A percentile compares a stretch with the other conserved stretches of the same genome.
Evolutionary conservation across 2,888 invertebrate genomes (phyloP).

Genomic region (Zeuzera pyrina): DNA sequence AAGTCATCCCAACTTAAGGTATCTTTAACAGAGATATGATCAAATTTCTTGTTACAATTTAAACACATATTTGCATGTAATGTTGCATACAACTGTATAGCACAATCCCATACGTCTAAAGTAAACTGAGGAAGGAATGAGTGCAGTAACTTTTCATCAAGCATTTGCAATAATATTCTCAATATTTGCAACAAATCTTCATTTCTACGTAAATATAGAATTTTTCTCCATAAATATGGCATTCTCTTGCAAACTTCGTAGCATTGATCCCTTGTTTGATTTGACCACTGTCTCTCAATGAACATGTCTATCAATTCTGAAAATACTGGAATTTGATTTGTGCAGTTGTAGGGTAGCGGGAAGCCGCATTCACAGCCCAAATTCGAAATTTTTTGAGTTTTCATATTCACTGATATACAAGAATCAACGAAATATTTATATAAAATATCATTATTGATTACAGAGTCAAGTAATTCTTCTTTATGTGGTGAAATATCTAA

Average conservation of each 20-base stretch:
- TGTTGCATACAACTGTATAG: slow-evolving; percentile 68
- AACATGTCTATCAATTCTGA: slow-evolving; percentile 71
- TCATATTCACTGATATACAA: slow-evolving; percentile 70
- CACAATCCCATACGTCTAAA: slow-evolving; percentile 73
- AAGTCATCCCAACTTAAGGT: slow-evolving; percentile 75
- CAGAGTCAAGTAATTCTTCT: slow-evolving; percentile 33
- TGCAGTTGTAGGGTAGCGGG: slow-evolving; percentile 66
- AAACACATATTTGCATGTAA: slow-evolving; percentile 74
- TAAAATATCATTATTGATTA: slow-evolving; percentile 49
- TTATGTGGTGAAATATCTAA: slow-evolving; percentile 36
- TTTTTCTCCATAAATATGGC: slow-evolving; percentile 77
- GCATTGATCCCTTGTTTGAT: slow-evolving; percentile 52
- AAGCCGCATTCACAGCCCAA: slow-evolving; percentile 74
- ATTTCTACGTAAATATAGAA: slow-evolving; percentile 60
- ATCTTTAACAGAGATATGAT: slow-evolving; percentile 52
- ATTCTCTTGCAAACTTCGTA: slow-evolving; percentile 71
- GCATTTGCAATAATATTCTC: slow-evolving; percentile 74
- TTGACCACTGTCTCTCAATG: slow-evolving; percentile 62
- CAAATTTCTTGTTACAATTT: slow-evolving; percentile 71
- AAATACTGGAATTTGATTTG: slow-evolving; percentile 56
- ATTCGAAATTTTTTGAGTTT: slow-evolving; percentile 45
- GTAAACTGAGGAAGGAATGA: slow-evolving; percentile 69
- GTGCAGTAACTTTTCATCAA: slow-evolving; percentile 70
- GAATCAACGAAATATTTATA: slow-evolving; percentile 71
- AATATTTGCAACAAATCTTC: slow-evolving; percentile 67